Percentiles rank a stretch among this genome's conserved stretches.
These are phyloP conservation scores for Agrypnus murinus DNA, from an alignment of 2,888 invertebrate genomes.

Conservation along the genomic window DNA sequence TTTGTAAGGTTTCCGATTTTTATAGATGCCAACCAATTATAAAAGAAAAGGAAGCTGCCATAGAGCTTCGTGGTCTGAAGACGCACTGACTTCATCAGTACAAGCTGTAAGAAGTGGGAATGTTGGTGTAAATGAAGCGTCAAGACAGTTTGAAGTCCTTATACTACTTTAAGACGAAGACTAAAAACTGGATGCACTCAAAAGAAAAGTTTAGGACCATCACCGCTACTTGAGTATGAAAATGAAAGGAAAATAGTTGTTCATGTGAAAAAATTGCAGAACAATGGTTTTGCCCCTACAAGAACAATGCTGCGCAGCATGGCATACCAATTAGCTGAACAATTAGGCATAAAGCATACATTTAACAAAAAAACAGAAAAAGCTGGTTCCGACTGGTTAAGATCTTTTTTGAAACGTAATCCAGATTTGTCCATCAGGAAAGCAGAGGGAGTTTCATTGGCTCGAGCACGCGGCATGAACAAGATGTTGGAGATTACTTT, in stretches of 20 bases:
- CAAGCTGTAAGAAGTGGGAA: slow-evolving; percentile 21
- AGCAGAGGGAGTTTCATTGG: slow-evolving; percentile 60
- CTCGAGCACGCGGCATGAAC: slow-evolving; percentile 57
- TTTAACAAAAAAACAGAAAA: slow-evolving; percentile 48
- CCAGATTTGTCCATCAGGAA: slow-evolving; percentile 58
- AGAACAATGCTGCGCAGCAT: slow-evolving; percentile 51
- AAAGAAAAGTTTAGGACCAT: slow-evolving; percentile 1
- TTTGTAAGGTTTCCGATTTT: background rate
- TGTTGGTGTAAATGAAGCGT: slow-evolving; percentile 32
- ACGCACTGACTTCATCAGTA: slow-evolving; percentile 17
- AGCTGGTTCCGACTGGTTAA: slow-evolving; percentile 57
- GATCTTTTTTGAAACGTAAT: slow-evolving; percentile 55
- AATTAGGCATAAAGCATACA: slow-evolving; percentile 13
- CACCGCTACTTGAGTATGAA: background rate
- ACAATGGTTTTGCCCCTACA: slow-evolving; percentile 44
- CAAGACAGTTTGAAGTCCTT: slow-evolving; percentile 28
- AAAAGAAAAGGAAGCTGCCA: slow-evolving; percentile 25
- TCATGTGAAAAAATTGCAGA: background rate
- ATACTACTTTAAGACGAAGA: slow-evolving; percentile 34
- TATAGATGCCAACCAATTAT: slow-evolving; percentile 9
- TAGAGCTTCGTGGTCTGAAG: slow-evolving; percentile 17
- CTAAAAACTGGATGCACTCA: slow-evolving; percentile 13
- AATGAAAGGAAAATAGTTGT: background rate
- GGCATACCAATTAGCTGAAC: slow-evolving; percentile 38
- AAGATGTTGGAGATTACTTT: slow-evolving; percentile 59